Conservation (phyloP, 2,113 vertebrate genomes). For the Isurus oxyrinchus region DNA sequence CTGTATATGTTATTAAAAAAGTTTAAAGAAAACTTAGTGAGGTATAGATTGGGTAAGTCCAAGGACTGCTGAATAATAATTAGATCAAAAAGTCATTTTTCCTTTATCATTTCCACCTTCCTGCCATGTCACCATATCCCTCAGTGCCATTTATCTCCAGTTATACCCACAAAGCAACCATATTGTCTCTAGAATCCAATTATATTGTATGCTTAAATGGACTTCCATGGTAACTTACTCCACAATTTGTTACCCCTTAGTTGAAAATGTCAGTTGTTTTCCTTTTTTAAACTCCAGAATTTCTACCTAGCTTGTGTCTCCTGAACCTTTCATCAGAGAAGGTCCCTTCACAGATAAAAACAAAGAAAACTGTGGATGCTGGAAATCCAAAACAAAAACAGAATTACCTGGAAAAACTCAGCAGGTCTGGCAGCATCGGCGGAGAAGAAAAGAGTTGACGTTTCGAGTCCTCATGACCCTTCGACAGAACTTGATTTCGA, state of each 20-base stretch:
- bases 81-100: neutral
- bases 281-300: neutral
- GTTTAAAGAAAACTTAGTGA: neutral
- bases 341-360: neutral
- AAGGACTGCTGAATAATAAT: neutral
- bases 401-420: too few species aligned
- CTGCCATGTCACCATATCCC: neutral
- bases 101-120: neutral
- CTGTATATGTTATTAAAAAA: neutral
- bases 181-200: neutral
- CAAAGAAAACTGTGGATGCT: too few species aligned
- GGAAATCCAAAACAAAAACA: too few species aligned
- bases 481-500: too few species aligned
- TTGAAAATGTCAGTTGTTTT: neutral
- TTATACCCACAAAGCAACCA: neutral
- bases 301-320: neutral
- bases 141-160: neutral
- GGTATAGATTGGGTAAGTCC: neutral
- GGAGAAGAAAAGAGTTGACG: too few species aligned
- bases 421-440: too few species aligned
- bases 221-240: neutral
- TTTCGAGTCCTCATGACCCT: too few species aligned
- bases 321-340: neutral
- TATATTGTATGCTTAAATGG: neutral
- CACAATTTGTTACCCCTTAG: neutral